These are phyloP conservation scores for Pycnomerus fuliginosus DNA, from an alignment of 2,888 invertebrate genomes.

Conservation along the genomic window DNA sequence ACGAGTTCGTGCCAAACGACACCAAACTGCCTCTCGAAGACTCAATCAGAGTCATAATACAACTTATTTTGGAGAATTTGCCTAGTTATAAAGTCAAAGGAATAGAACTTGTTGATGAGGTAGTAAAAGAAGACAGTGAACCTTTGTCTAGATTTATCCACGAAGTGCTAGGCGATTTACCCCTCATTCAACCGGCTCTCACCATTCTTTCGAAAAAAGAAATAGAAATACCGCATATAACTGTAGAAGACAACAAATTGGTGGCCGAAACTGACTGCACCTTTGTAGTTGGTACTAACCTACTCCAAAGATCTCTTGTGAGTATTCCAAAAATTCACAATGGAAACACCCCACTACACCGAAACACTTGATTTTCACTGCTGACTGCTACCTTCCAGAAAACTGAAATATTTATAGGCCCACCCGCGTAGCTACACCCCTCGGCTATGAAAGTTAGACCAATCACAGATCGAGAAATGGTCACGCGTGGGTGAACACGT, in stretches of 20 bases:
- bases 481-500: too few relatives aligned
- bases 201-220: slow-evolving; percentile 58
- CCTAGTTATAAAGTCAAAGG: slow-evolving; percentile 53
- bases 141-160: slow-evolving; percentile 59
- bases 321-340: too few relatives aligned
- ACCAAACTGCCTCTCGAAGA: slow-evolving; percentile 30
- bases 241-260: slow-evolving; percentile 55
- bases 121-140: slow-evolving; percentile 43
- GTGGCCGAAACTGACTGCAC: slow-evolving; percentile 34
- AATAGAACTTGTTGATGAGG: slow-evolving; percentile 37
- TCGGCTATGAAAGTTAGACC: too few relatives aligned
- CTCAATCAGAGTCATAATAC: slow-evolving; percentile 63
- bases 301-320: slow-evolving; percentile 47
- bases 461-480: too few relatives aligned
- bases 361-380: too few relatives aligned
- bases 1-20: slow-evolving; percentile 68
- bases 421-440: too few relatives aligned
- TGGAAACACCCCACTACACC: too few relatives aligned
- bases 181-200: slow-evolving; percentile 68
- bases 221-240: slow-evolving; percentile 53
- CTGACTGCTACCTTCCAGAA: too few relatives aligned
- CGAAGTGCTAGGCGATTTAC: slow-evolving; percentile 65
- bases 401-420: too few relatives aligned
- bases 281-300: slow-evolving; percentile 38
- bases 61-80: slow-evolving; percentile 71